Percentiles rank a stretch among this genome's conserved stretches.
Conservation (phyloP, 2,888 invertebrate species). For the Acholoe squamosa region DNA sequence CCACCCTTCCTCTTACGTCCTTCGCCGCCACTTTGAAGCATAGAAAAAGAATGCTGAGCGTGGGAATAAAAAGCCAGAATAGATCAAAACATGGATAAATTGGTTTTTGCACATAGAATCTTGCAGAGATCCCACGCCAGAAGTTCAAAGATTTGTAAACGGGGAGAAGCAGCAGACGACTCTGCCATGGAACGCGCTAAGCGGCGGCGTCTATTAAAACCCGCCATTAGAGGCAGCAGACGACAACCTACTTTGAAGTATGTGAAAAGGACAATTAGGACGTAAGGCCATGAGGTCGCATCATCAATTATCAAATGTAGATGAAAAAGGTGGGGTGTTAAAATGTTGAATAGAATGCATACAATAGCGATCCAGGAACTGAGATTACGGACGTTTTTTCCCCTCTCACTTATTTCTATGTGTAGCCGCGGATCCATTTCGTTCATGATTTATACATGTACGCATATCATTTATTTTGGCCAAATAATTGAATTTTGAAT, state of each 20-base stretch:
- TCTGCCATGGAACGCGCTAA: neutral
- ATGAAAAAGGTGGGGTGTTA: slow-evolving; percentile 46
- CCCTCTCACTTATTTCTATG: too few relatives aligned
- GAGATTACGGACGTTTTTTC: neutral
- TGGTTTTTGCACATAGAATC: neutral
- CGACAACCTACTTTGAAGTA: slow-evolving; percentile 40
- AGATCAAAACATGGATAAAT: slow-evolving; percentile 36
- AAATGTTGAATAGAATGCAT: slow-evolving; percentile 30
- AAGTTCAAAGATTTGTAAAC: slow-evolving; percentile 46
- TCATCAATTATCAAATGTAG: slow-evolving; percentile 57
- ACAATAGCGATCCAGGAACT: slow-evolving; percentile 11
- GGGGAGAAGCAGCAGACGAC: neutral
- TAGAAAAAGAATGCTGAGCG: slow-evolving; percentile 36
- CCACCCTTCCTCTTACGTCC: neutral
- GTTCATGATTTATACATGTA: too few relatives aligned
- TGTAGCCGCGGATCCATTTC: too few relatives aligned
- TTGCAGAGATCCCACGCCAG: neutral
- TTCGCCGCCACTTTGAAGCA: slow-evolving; percentile 36
- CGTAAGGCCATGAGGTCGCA: slow-evolving; percentile 32
- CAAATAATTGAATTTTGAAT: too few relatives aligned
- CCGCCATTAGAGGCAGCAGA: slow-evolving; percentile 50
- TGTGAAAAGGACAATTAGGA: slow-evolving; percentile 57
- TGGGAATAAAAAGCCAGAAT: slow-evolving; percentile 41
- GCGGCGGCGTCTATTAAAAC: slow-evolving; percentile 34
- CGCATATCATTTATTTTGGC: too few relatives aligned